Evolutionary conservation across 2,888 invertebrate species (phyloP).

Genomic region (Oscheius sp.): DNA sequence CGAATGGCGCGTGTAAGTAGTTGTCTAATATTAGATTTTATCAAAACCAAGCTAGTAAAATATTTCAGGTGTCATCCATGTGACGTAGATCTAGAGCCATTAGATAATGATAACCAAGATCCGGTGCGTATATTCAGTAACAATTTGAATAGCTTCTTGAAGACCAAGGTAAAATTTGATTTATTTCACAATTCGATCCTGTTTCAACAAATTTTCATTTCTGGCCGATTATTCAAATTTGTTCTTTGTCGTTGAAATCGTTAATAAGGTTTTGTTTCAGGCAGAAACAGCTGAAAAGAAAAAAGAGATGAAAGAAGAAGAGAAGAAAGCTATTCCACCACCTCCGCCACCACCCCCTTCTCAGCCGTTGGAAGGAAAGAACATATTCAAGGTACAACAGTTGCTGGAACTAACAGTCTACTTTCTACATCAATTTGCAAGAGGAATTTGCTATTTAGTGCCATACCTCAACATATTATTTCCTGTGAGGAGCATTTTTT

Average conservation of each 20-base stretch:
- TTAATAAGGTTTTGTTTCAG: neutral
- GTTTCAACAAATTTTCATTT: neutral
- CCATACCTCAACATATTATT: too few relatives aligned
- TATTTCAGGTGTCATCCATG: conserved; percentile 35
- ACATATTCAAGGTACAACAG: neutral
- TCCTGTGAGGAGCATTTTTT: too few relatives aligned
- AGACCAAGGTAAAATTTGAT: conserved; percentile 9
- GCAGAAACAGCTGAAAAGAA: conserved; percentile 4
- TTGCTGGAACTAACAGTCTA: neutral
- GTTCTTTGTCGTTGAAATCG: neutral
- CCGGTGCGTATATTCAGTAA: conserved; percentile 21
- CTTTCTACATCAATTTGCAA: too few relatives aligned
- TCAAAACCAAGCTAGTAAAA: neutral
- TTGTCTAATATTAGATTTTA: too few relatives aligned
- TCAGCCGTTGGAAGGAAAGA: neutral
- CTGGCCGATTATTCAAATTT: conserved; percentile 1
- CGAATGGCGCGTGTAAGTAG: conserved; percentile 24
- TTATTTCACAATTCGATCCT: neutral
- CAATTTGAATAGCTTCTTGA: conserved; percentile 25
- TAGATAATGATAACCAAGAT: conserved; percentile 4
- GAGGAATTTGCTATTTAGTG: too few relatives aligned
- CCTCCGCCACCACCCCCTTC: neutral
- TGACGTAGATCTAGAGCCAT: conserved; percentile 20
- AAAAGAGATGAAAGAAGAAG: neutral
- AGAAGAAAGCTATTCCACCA: neutral